Base-by-base conservation (phyloP, 2,888 invertebrate genomes). In the Cryptocephalus primarius region DNA sequence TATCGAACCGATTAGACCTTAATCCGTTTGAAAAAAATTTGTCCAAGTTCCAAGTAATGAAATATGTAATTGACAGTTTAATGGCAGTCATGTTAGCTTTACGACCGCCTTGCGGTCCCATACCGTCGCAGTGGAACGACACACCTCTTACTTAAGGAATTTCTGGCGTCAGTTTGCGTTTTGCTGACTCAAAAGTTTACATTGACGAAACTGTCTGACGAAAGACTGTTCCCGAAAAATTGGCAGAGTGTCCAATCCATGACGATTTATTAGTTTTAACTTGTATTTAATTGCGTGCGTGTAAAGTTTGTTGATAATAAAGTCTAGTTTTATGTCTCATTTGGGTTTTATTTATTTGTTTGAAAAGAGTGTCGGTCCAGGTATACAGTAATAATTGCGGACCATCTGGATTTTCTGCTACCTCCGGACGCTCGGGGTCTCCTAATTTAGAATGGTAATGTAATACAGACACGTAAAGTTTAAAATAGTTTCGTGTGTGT, bases 371-470 rank as follows among this genome's bases (percentile, higher is more conserved):
- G 39, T 39, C 38, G 43, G 32, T 38, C n/a, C 12, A 36, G 32
- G 33, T 12, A 11, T 12, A 13, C 9, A 9, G 14, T 39, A 39
- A 13, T 39, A 14, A 9, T 39, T 13, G 14, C 14, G 14, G 14
- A 39, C 14, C 9, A 13, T 9, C 14, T 13, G 14, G 14, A 39
- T 9, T 39, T 39, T 39, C 13, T 9, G 9, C 39, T 2, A 14
- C 39, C 13, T 39, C 14, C 14, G 12, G 9, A 9, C 14, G 12
- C 14, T 8, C 14, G 8, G 22, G 56, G 60, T 58, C 59, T 64
- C 76, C 76, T 72, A 76, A 75, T 76, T 75, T 75, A 76, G 76
- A 63, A 58, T 60, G 66, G 75, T 75, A 75, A 76, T 74, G 73
- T 70, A 72, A 76, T 74, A 72, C 73, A 73, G 68, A 72, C 72